Evolutionary conservation across 2,113 vertebrate genomes (phyloP).

Genomic region (Sylvietta virens): DNA sequence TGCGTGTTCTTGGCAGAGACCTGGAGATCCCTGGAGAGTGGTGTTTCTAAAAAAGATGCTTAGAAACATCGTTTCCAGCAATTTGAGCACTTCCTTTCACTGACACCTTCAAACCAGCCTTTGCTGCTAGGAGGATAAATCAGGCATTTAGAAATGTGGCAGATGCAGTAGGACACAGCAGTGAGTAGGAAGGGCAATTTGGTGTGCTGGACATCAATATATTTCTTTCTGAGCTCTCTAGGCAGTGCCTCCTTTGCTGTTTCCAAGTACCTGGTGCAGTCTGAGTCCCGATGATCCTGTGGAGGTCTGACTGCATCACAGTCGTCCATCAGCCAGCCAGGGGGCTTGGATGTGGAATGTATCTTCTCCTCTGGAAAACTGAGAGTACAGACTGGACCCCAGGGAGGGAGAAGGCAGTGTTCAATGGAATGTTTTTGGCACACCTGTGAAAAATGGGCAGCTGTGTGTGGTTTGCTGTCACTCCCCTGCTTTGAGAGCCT

Average conservation of each 20-base stretch:
- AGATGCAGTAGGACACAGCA: neutral
- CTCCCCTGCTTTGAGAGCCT: neutral
- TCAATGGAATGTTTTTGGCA: neutral
- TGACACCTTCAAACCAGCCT: neutral
- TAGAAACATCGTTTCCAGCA: neutral
- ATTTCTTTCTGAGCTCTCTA: neutral
- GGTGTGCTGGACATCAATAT: neutral
- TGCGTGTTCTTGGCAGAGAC: conserved; percentile 5
- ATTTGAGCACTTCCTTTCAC: neutral
- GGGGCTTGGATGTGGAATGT: neutral
- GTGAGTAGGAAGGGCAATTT: neutral
- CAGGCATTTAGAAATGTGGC: neutral
- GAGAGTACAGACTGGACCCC: neutral
- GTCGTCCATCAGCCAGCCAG: neutral
- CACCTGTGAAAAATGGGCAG: neutral
- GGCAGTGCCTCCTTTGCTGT: neutral
- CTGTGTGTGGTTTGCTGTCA: neutral
- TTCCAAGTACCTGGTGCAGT: neutral
- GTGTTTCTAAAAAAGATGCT: neutral
- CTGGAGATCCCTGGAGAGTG: neutral
- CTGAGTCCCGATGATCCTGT: neutral
- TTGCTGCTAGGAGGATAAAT: neutral
- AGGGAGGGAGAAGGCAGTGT: neutral
- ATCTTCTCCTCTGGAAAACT: neutral
- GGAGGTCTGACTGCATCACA: neutral